phyloP scores from a whole-genome alignment of 1,140 invertebrate genomes.

The Campoletis sonorensis region DNA sequence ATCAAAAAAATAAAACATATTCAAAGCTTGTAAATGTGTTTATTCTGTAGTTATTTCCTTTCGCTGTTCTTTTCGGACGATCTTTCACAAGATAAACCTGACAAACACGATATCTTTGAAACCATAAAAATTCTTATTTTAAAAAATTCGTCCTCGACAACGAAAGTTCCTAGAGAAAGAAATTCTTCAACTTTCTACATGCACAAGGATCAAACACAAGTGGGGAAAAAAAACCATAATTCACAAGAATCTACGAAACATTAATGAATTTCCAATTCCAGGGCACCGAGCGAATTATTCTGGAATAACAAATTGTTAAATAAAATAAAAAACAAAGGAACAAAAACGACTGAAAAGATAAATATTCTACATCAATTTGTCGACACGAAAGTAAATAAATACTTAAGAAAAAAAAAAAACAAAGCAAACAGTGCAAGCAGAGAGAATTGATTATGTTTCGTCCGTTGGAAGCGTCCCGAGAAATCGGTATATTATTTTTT shows the following conservation, averaged over 20 bases:
- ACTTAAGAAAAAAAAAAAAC: background rate
- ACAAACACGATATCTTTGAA: too few relatives aligned
- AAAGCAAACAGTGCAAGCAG: background rate
- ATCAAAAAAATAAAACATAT: too few relatives aligned
- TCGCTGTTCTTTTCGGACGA: too few relatives aligned
- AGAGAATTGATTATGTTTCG: background rate
- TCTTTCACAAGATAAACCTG: too few relatives aligned
- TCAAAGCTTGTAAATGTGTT: too few relatives aligned
- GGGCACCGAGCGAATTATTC: slow-evolving; percentile 19
- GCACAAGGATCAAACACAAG: background rate
- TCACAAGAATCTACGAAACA: background rate
- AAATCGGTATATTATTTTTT: background rate
- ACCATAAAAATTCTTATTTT: too few relatives aligned
- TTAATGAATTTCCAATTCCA: background rate
- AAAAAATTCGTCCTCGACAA: too few relatives aligned
- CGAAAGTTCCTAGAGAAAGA: too few relatives aligned
- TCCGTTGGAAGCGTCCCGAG: background rate
- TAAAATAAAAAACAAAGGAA: too few relatives aligned
- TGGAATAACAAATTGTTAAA: background rate
- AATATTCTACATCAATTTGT: background rate
- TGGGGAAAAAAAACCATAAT: background rate
- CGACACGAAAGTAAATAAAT: background rate
- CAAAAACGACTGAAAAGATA: background rate
- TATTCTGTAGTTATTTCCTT: too few relatives aligned
- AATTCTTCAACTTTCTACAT: background rate